Evolutionary conservation across 2,888 invertebrate genomes (phyloP), one percentile per base, ranked within the genome.

Genomic region (Trichogramma dendrolimi): DNA sequence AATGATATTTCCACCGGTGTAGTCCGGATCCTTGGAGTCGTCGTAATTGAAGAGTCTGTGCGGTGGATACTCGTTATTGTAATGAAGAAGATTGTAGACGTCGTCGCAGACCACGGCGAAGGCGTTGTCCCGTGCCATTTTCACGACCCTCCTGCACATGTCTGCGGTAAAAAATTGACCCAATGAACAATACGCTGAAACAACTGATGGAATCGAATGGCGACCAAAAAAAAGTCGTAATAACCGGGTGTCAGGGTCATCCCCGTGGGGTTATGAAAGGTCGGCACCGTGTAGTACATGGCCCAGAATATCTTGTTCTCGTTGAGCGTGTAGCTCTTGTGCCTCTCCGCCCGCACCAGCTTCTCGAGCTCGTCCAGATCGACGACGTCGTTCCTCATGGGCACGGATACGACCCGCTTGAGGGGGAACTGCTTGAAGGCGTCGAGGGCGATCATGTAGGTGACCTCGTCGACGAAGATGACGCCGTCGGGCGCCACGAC

Each of bases 401-500:
- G 83, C 8, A 86, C 84, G 79, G 58, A 76, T 41, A 86, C 73
- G 39, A 87, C 75, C 66, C 76, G 80, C 67, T 84, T 76, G 2
- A 80, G 75, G 6, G 84, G 80, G 68, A 85, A 86, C 67, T 84
- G 81, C 61, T 78, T 78, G 64, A 87, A 82, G 8, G 79, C 75
- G 46, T 83, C 81, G 39, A 85, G 72, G 4, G 85, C 87, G 63
- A 85, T 81, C 81, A 86, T 86, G 68, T 86, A 87, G 1, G 86
- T 85, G 10, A 83, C 84, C 72, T 87, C 85, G 70, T 87, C 87
- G 7, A 86, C 83, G 73, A 87, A 87, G 56, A 87, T 81, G 7
- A 81, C 75, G 1, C 83, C 83, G 52, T 81, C 78, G 3, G 83
- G 79, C 39, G 82, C 80, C 27, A 87, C 68, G n/a, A 86, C 69